Evolutionary conservation across 2,888 invertebrate species (phyloP).

Genomic region (Drosophila lacicola): DNA sequence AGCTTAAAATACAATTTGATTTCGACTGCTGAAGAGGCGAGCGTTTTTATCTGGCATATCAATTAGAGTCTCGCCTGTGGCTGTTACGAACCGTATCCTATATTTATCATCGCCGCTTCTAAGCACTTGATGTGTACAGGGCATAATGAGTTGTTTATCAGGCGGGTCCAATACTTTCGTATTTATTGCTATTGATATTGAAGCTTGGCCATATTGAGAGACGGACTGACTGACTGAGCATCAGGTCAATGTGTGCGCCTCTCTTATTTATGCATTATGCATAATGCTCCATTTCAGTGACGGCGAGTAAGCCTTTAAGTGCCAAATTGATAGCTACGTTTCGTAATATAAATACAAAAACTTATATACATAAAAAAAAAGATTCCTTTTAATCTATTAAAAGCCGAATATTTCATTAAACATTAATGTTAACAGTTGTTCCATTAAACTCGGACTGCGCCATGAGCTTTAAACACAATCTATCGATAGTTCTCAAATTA

Average conservation of each 20-base stretch:
- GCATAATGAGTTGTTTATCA: constrained; percentile 69
- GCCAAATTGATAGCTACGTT: constrained; percentile 21
- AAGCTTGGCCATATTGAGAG: constrained; percentile 27
- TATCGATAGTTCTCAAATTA: background rate
- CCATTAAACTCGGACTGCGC: no score
- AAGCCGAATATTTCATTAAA: background rate
- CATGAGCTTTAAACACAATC: background rate
- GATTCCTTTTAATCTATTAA: constrained; percentile 4
- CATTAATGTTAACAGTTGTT: no score
- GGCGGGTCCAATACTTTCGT: constrained; percentile 54
- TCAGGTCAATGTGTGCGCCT: constrained; percentile 29
- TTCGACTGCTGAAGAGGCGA: background rate
- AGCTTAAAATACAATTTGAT: no score
- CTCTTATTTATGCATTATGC: constrained; percentile 33
- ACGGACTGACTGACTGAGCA: constrained; percentile 7
- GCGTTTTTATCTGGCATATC: no score
- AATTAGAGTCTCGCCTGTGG: no score
- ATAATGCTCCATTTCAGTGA: constrained; percentile 16
- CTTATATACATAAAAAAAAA: constrained; percentile 5
- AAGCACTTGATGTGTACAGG: background rate
- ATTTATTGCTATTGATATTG: constrained; percentile 43
- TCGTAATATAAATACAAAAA: constrained; percentile 4
- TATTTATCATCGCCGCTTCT: background rate
- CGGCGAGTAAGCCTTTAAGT: constrained; percentile 28
- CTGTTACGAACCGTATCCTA: background rate